A percentile compares a stretch with the other conserved stretches of the same genome.
These are phyloP conservation scores for Drosophila subsilvestris DNA, from an alignment of 2,888 invertebrate genomes.

Conservation along the genomic window DNA sequence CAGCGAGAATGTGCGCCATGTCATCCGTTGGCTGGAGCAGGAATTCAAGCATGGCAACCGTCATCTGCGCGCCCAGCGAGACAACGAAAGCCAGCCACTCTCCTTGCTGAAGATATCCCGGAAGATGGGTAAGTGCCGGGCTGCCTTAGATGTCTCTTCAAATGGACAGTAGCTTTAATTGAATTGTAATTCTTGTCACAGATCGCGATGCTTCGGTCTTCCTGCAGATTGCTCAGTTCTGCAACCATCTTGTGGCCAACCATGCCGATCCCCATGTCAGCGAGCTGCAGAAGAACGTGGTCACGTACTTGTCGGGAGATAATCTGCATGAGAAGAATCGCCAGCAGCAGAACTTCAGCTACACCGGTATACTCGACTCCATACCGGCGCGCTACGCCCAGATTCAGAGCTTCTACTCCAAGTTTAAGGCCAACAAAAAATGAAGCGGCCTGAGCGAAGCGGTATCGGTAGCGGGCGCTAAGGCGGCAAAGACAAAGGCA, in stretches of 20 bases:
- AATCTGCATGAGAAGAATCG: slow-evolving; percentile 83
- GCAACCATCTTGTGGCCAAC: slow-evolving; percentile 83
- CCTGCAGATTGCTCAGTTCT: slow-evolving; percentile 84
- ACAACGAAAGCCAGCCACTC: slow-evolving; percentile 90
- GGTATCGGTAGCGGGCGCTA: slow-evolving; percentile 58
- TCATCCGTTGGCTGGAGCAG: slow-evolving; percentile 96
- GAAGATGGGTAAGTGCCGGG: slow-evolving; percentile 87
- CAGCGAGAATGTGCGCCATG: slow-evolving; percentile 93
- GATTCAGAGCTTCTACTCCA: slow-evolving; percentile 92
- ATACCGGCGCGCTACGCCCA: slow-evolving; percentile 93
- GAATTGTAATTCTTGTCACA: slow-evolving; percentile 32
- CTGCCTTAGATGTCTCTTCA: background rate
- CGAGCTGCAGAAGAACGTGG: slow-evolving; percentile 85
- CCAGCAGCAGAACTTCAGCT: slow-evolving; percentile 87
- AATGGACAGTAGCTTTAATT: slow-evolving; percentile 3
- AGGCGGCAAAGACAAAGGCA: slow-evolving; percentile 63
- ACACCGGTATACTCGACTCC: slow-evolving; percentile 90
- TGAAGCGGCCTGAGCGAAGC: slow-evolving; percentile 66
- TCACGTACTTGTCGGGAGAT: slow-evolving; percentile 91
- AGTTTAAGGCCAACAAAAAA: slow-evolving; percentile 90
- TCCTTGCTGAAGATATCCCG: slow-evolving; percentile 91
- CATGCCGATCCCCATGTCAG: slow-evolving; percentile 85
- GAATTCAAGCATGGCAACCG: slow-evolving; percentile 94
- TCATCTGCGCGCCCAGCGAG: slow-evolving; percentile 93
- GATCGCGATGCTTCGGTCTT: slow-evolving; percentile 84